Base-by-base conservation (phyloP, 2,797 vertebrate genomes). In the Acrossocheilus fasciatus region DNA sequence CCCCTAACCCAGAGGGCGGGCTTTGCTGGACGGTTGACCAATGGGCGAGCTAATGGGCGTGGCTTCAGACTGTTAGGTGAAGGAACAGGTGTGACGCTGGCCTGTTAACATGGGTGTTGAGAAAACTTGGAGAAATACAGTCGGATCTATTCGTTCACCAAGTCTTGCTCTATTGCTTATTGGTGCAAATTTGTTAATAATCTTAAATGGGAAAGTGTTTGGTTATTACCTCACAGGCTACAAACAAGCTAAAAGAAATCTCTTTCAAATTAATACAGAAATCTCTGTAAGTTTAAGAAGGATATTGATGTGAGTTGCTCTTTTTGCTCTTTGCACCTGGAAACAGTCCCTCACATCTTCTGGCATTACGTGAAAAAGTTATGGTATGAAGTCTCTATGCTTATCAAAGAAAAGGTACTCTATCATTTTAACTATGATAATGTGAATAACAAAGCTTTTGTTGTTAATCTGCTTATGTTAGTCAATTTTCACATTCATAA, bases 81-180 rank as follows among this genome's bases (percentile, higher is more conserved):
- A 69, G 82, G 85, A 91, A 89, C 91, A 94, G 92, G 92, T 92
- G 89, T 93, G 87, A 88, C 64, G 84, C 77, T 74, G 78, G 11
- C 41, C 68, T 41, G n/a, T 82, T 34, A 39, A 23, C 15, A 75
- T 6, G 43, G 10, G 57, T 6, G 2, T 87, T 23, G 26, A 54
- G 10, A n/a, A 10, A 66, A 23, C 4, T 36, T 1, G 14, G 7
- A 75, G 8, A 8, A 6, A 3, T 0, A 17, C 9, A 26, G 10
- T 62, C 52, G 45, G 30, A 78, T 39, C 52, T 78, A 78, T 59
- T 57, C 1, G 11, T 41, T 17, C 4, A 57, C 18, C 30, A 57
- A 57, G 34, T 54, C 34, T 54, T 36, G 50, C 34, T 66, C 62
- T 66, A 14, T 15, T 14, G 26, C 12, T 59, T 59, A 59, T n/a